Evolutionary conservation across 2,113 vertebrate species (phyloP), one percentile per base, ranked within the genome.

Genomic region (Sapajus apella): DNA sequence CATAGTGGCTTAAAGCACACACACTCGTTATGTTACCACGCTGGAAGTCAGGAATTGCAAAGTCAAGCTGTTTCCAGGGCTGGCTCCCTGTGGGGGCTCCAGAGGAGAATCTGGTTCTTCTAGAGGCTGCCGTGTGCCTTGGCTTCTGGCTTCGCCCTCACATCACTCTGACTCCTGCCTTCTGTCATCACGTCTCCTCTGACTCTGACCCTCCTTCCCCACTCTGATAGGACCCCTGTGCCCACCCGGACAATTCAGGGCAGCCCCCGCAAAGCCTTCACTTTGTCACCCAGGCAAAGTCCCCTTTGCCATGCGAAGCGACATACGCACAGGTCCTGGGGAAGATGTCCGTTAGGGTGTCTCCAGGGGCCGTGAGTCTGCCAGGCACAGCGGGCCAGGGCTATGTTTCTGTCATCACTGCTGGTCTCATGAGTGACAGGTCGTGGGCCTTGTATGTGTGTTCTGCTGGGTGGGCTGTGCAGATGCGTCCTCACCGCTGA

Each of bases 61-160:
- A 50, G 64, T n/a, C 72, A 20, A 6, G 64, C 55, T 0, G 1
- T 17, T 5, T 2, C 5, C 17, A 43, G 47, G 37, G 9, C 32
- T 2, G 40, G 32, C 20, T 43, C 43, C 43, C 43, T 43, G 37
- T 6, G 13, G 20, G 10, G 64, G 45, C 21, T 73, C 17, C 1
- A 3, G 47, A 12, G 37, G 3, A 56, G 30, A 20, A 4, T 30
- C 40, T 5, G 0, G 3, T 2, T 9, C 5, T 16, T 40, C 43
- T 12, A 6, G 30, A 18, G 17, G 86, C 16, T 4, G 0, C 35
- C 5, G 4, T 2, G 2, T 4, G 8, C 11, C 17, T 20, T 2
- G 16, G 11, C 25, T 21, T 12, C 30, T 16, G 73, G 43, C 14
- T 23, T 18, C 58, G n/a, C 20, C 56, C 47, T 52, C 6, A 3